Evolutionary conservation across 2,888 invertebrate species (phyloP).

Genomic region (Cylloceria caligata): DNA sequence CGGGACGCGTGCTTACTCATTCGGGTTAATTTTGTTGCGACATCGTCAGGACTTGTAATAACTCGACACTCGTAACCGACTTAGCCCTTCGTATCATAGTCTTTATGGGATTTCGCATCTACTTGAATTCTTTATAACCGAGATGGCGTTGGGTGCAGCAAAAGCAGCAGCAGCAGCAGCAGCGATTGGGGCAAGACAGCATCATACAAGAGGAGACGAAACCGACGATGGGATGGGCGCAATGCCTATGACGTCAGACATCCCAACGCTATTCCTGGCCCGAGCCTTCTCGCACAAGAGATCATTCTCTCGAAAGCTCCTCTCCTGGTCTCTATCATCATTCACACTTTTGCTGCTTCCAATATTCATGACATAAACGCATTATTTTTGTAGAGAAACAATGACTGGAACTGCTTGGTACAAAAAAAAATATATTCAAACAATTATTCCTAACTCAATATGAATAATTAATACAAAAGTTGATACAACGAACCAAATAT

Average conservation of each 20-base stretch:
- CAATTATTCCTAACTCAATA: too few species aligned
- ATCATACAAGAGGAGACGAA: conserved; percentile 15
- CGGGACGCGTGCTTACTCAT: not conserved
- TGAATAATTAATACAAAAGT: too few species aligned
- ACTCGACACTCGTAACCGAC: not conserved
- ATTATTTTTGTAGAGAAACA: not conserved
- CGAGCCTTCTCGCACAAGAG: conserved; percentile 44
- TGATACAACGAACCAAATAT: too few species aligned
- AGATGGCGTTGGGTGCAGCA: conserved; percentile 52
- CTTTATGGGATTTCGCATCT: not conserved
- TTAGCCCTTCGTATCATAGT: not conserved
- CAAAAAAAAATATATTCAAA: not conserved
- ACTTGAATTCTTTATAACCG: conserved; percentile 10
- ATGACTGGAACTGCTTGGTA: not conserved
- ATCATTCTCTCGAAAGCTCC: conserved; percentile 50
- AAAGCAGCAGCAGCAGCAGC: not conserved
- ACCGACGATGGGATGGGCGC: conserved; percentile 53
- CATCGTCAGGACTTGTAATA: not conserved
- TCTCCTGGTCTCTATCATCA: conserved; percentile 33
- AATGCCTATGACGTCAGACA: conserved; percentile 73
- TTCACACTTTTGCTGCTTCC: conserved; percentile 10
- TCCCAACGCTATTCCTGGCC: conserved; percentile 74
- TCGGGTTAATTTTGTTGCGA: conserved; percentile 9
- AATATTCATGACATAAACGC: not conserved
- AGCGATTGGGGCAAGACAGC: not conserved